Percentiles rank a stretch among this genome's conserved stretches.
These are phyloP conservation scores for Ceratotherium simum DNA, from an alignment of 2,113 vertebrate species.

Conservation along the genomic window DNA sequence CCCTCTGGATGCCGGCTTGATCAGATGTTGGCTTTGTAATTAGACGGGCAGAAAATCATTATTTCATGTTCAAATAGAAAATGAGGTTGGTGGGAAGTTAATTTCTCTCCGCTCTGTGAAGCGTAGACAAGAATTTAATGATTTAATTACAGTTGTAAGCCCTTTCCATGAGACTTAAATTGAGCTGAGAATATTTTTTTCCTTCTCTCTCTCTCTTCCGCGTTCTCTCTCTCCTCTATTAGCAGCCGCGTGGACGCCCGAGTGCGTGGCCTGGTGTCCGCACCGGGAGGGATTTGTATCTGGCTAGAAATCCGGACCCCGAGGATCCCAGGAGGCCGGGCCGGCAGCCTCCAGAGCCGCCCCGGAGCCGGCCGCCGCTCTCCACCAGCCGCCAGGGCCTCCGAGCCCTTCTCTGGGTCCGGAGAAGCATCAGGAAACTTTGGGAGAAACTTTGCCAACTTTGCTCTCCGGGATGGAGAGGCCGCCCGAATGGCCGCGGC, in stretches of 20 bases:
- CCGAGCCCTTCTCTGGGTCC: not conserved
- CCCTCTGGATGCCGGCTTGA: slow-evolving; percentile 99
- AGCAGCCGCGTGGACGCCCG: slow-evolving; percentile 35
- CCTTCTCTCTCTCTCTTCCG: slow-evolving; percentile 53
- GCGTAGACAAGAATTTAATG: slow-evolving; percentile 96
- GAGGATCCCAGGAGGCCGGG: slow-evolving; percentile 10
- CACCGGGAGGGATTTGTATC: slow-evolving; percentile 13
- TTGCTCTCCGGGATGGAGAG: not conserved
- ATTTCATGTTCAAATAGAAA: slow-evolving; percentile 99
- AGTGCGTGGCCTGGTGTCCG: not conserved
- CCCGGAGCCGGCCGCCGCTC: not conserved
- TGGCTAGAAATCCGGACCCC: not conserved
- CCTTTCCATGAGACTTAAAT: slow-evolving; percentile 99
- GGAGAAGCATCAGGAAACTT: slow-evolving; percentile 50
- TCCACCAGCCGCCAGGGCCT: not conserved
- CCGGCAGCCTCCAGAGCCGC: not conserved
- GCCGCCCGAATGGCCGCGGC: fast-evolving
- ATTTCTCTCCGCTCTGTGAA: slow-evolving; percentile 95
- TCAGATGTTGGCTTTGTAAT: slow-evolving; percentile 99
- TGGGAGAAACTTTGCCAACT: slow-evolving; percentile 70
- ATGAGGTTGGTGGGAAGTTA: slow-evolving; percentile 99
- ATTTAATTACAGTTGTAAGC: slow-evolving; percentile 99
- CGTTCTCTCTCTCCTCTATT: slow-evolving; percentile 81
- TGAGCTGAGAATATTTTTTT: slow-evolving; percentile 96
- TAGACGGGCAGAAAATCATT: slow-evolving; percentile 99